Base-by-base conservation (phyloP, 2,113 vertebrate species). In the Apistogramma diplotaenia region DNA sequence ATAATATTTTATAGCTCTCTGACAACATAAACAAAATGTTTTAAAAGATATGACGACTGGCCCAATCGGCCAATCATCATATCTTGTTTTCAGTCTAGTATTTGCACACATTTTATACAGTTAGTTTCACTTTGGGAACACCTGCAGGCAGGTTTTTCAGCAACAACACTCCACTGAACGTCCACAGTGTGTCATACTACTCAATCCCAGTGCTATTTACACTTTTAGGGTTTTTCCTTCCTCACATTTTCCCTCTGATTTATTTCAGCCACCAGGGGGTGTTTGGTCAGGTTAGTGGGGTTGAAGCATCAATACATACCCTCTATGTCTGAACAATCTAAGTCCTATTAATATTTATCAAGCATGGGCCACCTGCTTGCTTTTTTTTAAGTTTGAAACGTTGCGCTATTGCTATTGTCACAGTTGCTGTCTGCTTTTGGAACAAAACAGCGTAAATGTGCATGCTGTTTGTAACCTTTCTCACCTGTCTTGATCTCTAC, bases 401-500 rank as follows among this genome's bases (percentile, higher is more conserved):
- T 40, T 70, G 46, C 72, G 10, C 59, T 35, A 74, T 56, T 82
- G 43, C 65, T 18, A 40, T 72, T 78, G 62, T 59, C 57, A 76
- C 57, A 43, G 40, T 62, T 51, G 31, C 12, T 37, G 35, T 79
- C 71, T 78, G 57, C 61, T 83, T 85, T 83, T 53, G 62, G 46
- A 81, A 51, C 25, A 72, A 82, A 76, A 27, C 16, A 2, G 43
- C 23, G 46, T 35, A 79, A 33, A 53, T 59, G 25, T 54, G n/a
- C 65, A 70, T 67, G 59, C 75, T 79, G 81, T 70, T 89, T 46
- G 72, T 85, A 85, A 84, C 79, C 78, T 88, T 76, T 81, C 56
- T 56, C 72, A 56, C 74, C 57, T 65, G 46, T 46, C 40, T 79
- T 43, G 13, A 70, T 76, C 43, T 46, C 25, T 13, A 80, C 40